phyloP scores from a whole-genome alignment of 2,888 invertebrate species.

The Yponomeuta malinellus region DNA sequence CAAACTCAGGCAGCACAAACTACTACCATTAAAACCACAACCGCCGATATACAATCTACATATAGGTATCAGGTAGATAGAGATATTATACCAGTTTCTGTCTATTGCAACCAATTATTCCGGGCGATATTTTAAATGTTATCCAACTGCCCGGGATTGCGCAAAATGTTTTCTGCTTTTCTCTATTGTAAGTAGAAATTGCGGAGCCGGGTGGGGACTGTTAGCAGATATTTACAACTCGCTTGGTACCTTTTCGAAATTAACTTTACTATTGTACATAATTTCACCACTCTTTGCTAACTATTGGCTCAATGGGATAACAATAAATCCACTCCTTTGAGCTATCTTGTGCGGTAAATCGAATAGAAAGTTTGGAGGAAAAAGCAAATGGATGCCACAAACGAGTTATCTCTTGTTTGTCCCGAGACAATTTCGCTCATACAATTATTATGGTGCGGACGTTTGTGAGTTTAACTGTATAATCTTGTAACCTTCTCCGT shows the following conservation, averaged over 20 bases:
- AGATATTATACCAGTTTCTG: background rate
- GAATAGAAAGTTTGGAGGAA: background rate
- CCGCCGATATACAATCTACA: background rate
- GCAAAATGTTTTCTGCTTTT: background rate
- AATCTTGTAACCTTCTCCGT: background rate
- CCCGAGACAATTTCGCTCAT: slow-evolving; percentile 1
- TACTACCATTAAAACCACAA: background rate
- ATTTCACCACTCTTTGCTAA: background rate
- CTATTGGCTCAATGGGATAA: background rate
- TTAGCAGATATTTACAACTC: background rate
- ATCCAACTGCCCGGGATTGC: background rate
- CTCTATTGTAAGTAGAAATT: background rate
- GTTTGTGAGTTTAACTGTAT: background rate
- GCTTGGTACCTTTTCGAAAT: background rate
- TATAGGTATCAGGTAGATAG: background rate
- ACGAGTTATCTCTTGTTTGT: slow-evolving; percentile 3
- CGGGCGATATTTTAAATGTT: background rate
- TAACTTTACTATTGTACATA: background rate
- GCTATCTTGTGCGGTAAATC: background rate
- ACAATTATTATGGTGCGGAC: background rate
- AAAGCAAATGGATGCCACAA: slow-evolving; percentile 15
- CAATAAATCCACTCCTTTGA: background rate
- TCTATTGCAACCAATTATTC: background rate
- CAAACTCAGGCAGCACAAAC: background rate
- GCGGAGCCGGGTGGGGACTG: background rate